Conservation (phyloP, 2,888 invertebrate species). For the Palloptera scutellata region DNA sequence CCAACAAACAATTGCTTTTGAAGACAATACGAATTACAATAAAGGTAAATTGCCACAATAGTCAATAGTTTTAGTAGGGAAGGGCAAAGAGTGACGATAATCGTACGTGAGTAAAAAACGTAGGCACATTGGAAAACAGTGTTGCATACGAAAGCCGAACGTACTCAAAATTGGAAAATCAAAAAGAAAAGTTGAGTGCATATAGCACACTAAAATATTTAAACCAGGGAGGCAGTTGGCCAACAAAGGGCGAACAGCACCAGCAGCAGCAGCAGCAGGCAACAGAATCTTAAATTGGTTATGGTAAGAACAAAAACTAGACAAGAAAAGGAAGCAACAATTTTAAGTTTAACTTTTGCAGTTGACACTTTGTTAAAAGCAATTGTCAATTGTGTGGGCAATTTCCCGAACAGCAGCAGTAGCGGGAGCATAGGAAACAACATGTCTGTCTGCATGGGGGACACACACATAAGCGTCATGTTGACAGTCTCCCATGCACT, state of each 20-base stretch:
- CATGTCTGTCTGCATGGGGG: background rate
- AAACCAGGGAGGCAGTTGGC: constrained; percentile 4
- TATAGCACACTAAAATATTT: background rate
- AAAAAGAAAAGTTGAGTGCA: background rate
- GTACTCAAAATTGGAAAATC: background rate
- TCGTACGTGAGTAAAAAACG: background rate
- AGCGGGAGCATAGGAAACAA: background rate
- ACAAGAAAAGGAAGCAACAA: background rate
- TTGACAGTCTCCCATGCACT: background rate
- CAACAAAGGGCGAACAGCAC: background rate
- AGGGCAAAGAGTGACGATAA: background rate
- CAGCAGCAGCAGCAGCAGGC: constrained; percentile 11
- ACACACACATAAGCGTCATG: background rate
- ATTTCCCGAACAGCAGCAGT: background rate
- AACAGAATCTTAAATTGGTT: background rate
- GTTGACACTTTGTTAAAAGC: background rate
- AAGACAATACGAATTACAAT: constrained; percentile 4
- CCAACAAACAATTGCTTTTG: background rate
- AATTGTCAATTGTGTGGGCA: background rate
- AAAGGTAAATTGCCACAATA: background rate
- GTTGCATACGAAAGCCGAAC: background rate
- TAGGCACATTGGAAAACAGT: background rate
- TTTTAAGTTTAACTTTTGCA: background rate
- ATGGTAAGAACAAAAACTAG: background rate
- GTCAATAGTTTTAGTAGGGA: background rate